phyloP scores from a whole-genome alignment of 2,888 invertebrate species.

The Incurvaria masculella region DNA sequence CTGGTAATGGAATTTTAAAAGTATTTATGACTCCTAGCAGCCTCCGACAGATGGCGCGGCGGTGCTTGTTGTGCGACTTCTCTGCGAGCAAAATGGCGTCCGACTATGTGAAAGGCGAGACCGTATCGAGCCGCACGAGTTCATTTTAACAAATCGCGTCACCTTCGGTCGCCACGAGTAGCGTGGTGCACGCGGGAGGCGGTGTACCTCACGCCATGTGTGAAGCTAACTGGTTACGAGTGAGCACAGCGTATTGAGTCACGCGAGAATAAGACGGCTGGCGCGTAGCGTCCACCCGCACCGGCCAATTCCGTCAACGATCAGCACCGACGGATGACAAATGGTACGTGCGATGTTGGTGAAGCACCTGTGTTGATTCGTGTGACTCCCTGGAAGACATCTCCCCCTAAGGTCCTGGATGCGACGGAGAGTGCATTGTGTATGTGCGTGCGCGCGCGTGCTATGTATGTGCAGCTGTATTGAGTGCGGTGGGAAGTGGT shows the following conservation, averaged over 20 bases:
- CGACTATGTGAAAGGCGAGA: constrained; percentile 64
- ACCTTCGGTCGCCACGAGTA: not conserved
- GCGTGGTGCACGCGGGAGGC: not conserved
- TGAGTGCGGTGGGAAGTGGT: not conserved
- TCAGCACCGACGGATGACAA: not conserved
- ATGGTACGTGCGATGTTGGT: not conserved
- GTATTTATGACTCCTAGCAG: not conserved
- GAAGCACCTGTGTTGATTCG: not conserved
- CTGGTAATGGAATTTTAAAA: no score
- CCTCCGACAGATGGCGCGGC: constrained; percentile 57
- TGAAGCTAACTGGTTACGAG: not conserved
- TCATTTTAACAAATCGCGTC: not conserved
- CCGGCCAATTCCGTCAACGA: not conserved
- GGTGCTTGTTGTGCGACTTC: constrained; percentile 60
- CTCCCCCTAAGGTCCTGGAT: not conserved
- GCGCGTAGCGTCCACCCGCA: not conserved
- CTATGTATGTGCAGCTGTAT: not conserved
- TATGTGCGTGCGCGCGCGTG: not conserved
- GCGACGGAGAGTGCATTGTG: not conserved
- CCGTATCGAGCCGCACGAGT: constrained; percentile 34
- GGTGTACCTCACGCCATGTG: not conserved
- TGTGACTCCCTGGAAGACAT: not conserved
- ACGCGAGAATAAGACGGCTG: not conserved
- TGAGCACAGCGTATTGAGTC: not conserved
- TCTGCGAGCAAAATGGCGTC: constrained; percentile 64